Evolutionary conservation across 2,113 vertebrate species (phyloP).

Genomic region (Tursiops truncatus): DNA sequence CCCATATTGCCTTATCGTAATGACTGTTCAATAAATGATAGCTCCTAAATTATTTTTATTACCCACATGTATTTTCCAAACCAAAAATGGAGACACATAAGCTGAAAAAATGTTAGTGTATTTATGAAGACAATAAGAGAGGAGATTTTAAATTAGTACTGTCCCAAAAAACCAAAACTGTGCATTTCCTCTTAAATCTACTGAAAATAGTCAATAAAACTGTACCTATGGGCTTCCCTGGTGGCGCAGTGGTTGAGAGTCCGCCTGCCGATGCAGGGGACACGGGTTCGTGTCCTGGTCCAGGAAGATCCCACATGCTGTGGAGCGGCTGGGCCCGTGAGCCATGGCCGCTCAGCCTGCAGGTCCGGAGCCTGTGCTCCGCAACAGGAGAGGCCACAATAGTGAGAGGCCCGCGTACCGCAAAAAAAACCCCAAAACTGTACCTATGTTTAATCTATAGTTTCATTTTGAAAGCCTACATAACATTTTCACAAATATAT

Average conservation of each 20-base stretch:
- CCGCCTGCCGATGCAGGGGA: too few species aligned
- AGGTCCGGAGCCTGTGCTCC: too few species aligned
- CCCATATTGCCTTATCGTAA: neutral
- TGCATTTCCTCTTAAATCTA: conserved; percentile 34
- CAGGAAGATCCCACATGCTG: too few species aligned
- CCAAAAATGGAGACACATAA: neutral
- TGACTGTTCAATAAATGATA: neutral
- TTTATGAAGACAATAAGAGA: neutral
- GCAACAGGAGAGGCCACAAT: too few species aligned
- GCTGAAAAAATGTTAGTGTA: neutral
- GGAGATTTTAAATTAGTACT: neutral
- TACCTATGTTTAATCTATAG: neutral
- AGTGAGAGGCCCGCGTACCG: too few species aligned
- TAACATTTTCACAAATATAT: conserved; percentile 26
- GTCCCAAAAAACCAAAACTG: neutral
- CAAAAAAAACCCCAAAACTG: neutral
- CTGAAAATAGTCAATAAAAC: conserved; percentile 23
- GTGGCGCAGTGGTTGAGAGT: too few species aligned
- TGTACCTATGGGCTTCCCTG: neutral
- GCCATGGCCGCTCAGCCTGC: too few species aligned
- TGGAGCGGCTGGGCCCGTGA: too few species aligned
- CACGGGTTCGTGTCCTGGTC: too few species aligned
- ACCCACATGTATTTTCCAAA: neutral
- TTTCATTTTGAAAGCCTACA: conserved; percentile 39
- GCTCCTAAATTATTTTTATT: neutral